Conservation (phyloP, 2,888 invertebrate species). For the Keiferia lycopersicella region DNA sequence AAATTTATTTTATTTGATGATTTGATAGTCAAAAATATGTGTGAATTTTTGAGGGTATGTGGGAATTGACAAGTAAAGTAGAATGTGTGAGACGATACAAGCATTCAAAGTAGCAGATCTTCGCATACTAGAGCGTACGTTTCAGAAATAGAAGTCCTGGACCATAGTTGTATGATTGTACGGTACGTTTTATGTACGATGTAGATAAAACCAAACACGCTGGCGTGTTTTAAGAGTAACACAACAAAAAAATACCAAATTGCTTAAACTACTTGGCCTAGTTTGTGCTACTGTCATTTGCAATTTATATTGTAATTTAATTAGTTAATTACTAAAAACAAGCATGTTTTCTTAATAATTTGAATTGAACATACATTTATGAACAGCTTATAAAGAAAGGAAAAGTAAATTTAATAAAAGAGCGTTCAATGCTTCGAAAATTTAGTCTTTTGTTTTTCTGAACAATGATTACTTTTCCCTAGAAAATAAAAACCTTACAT, state of each 20-base stretch:
- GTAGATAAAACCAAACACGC: background rate
- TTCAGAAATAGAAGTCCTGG: too few relatives aligned
- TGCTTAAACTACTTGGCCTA: background rate
- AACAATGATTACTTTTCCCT: too few relatives aligned
- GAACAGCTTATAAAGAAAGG: background rate
- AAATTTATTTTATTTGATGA: too few relatives aligned
- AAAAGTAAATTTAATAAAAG: conserved; percentile 12
- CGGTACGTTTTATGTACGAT: too few relatives aligned
- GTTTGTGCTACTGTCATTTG: background rate
- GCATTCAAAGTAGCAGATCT: too few relatives aligned
- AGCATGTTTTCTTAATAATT: conserved; percentile 6
- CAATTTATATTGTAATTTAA: background rate
- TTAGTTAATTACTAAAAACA: background rate
- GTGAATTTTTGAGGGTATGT: too few relatives aligned
- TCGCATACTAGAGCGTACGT: too few relatives aligned
- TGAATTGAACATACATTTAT: background rate
- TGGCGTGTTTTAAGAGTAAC: background rate
- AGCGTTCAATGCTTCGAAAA: conserved; percentile 7
- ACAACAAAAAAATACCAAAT: background rate
- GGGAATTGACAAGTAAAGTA: too few relatives aligned
- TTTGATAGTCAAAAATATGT: too few relatives aligned
- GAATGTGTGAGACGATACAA: too few relatives aligned
- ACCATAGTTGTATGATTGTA: too few relatives aligned
- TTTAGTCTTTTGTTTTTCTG: background rate
- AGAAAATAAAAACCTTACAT: too few relatives aligned